These are phyloP conservation scores for Petrocephalus microphthalmus DNA, from an alignment of 2,113 vertebrate species.

Conservation along the genomic window DNA sequence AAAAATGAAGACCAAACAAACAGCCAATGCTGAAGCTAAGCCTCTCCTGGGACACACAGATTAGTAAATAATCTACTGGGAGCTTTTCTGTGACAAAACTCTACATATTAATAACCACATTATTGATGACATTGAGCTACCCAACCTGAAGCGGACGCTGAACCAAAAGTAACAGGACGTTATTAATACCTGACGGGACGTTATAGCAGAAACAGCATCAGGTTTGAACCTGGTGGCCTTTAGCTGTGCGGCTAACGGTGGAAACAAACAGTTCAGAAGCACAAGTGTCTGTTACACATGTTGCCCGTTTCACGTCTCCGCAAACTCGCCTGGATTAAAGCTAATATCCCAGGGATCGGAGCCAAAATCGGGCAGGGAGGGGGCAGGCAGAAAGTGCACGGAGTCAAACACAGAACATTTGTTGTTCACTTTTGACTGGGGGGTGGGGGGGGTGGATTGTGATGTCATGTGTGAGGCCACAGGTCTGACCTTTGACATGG, in stretches of 20 bases:
- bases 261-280: background rate
- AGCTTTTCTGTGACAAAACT: background rate
- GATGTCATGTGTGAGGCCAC: background rate
- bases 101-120: background rate
- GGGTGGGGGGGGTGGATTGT: background rate
- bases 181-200: background rate
- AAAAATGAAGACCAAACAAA: background rate
- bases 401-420: background rate
- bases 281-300: background rate
- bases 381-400: background rate
- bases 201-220: too few relatives aligned
- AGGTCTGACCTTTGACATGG: constrained; percentile 49
- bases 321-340: background rate
- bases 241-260: background rate
- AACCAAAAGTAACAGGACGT: background rate
- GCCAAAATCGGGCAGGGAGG: background rate
- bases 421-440: background rate
- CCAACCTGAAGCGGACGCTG: background rate
- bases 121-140: background rate
- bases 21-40: background rate
- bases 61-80: background rate
- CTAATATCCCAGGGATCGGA: background rate
- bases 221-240: background rate
- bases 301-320: too few relatives aligned
- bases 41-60: background rate